A percentile compares a stretch with the other conserved stretches of the same genome.
phyloP scores from a whole-genome alignment of 2,113 vertebrate genomes.

The Haliaeetus leucogaster region DNA sequence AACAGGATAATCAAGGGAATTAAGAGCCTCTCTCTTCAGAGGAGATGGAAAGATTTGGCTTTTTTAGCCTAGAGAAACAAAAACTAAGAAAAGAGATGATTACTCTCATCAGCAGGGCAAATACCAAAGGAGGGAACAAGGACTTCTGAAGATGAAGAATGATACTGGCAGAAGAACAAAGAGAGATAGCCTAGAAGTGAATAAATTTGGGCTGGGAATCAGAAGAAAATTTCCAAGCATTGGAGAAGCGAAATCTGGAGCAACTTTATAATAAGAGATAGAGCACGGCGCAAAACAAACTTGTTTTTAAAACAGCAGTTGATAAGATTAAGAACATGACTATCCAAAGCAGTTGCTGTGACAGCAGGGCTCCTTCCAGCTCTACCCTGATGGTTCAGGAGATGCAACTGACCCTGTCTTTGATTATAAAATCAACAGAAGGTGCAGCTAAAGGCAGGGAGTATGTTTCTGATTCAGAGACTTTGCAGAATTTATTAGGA shows the following conservation, averaged over 20 bases:
- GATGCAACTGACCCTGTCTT: neutral
- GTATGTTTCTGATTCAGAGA: neutral
- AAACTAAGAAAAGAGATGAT: neutral
- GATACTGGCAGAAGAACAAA: neutral
- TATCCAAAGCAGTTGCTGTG: neutral
- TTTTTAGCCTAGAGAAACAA: neutral
- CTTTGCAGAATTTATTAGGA: neutral
- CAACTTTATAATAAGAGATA: neutral
- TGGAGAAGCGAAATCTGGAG: neutral
- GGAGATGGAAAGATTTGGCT: neutral
- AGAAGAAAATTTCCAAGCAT: neutral
- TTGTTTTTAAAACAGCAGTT: neutral
- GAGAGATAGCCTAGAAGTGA: neutral
- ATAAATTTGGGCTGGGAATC: neutral
- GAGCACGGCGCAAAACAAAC: neutral
- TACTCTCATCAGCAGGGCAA: neutral
- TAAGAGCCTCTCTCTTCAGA: neutral
- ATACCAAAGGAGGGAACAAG: neutral
- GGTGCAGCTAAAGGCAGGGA: neutral
- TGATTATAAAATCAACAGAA: neutral
- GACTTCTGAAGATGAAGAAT: neutral
- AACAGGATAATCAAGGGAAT: neutral
- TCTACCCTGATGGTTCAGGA: neutral
- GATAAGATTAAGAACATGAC: neutral
- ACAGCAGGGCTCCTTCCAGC: neutral